Conservation (phyloP, 2,888 invertebrate species). For the Ypsolopha scabrella region DNA sequence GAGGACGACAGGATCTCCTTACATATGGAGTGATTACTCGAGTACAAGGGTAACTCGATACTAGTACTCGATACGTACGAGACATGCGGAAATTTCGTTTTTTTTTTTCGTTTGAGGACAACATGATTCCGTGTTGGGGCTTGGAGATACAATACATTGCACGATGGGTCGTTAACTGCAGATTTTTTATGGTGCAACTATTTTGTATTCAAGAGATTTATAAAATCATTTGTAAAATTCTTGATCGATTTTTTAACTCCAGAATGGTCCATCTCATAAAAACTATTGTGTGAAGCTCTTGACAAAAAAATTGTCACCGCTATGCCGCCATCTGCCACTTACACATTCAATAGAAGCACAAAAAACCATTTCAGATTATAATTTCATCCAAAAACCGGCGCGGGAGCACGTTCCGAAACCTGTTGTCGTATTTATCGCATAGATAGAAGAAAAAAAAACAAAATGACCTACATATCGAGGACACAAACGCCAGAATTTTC, state of each 20-base stretch:
- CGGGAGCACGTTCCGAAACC: slow-evolving; percentile 33
- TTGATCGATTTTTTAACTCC: too few species aligned
- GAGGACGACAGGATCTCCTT: slow-evolving; percentile 33
- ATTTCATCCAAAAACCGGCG: not conserved
- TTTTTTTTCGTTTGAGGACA: not conserved
- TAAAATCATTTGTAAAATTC: too few species aligned
- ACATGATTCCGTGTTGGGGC: not conserved
- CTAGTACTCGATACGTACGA: slow-evolving; percentile 6
- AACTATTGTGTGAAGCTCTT: too few species aligned
- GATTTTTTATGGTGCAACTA: too few species aligned
- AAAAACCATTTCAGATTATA: not conserved
- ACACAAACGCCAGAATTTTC: slow-evolving; percentile 13
- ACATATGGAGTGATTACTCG: slow-evolving; percentile 18
- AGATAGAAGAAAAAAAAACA: slow-evolving; percentile 27
- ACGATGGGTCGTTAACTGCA: too few species aligned
- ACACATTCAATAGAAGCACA: not conserved
- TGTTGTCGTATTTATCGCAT: slow-evolving; percentile 22
- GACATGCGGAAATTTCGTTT: not conserved
- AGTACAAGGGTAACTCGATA: slow-evolving; percentile 41
- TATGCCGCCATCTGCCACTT: too few species aligned
- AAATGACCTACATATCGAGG: slow-evolving; percentile 51
- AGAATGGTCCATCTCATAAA: too few species aligned
- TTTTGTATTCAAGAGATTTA: too few species aligned
- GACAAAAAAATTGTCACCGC: too few species aligned
- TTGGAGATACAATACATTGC: too few species aligned